Base-by-base conservation (phyloP, 2,888 invertebrate species). In the Caenorhabditis imperialis region DNA sequence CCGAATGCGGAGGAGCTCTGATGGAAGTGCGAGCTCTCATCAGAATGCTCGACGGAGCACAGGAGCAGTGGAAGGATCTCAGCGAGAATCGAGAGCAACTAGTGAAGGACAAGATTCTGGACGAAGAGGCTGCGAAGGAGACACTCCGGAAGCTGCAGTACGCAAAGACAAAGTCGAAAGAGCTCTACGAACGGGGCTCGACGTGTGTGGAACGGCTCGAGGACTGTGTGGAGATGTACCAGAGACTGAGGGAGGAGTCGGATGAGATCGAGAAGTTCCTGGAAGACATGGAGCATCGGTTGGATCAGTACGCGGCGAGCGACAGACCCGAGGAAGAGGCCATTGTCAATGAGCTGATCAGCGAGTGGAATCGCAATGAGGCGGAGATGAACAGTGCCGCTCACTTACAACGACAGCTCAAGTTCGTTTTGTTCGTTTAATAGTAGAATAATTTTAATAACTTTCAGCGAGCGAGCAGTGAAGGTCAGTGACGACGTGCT, bases 351-450 rank as follows among this genome's bases (percentile, higher is more conserved):
- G 61, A 71, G 23, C 57, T 82, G 44, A 58, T 82, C 1, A 61
- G 55, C 16, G 79, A 82, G 47, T 82, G 81, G 81, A 82, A 82
- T 55, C 63, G 82, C 4, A 76, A 78, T 50, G 82, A 81, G 70
- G 60, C 77, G 1, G 53, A 69, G 16, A 71, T 81, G 60, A 77
- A 75, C 22, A 67, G 65, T 33, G 62, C 77, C 33, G 76, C 75
- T 38, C 76, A 78, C 44, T 51, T 76, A 33, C 73, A 80, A 42
- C 57, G 80, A 23, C 62, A 74, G 44, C 57, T 80, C 25, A 76
- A 65, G 76, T 16, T 10, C n/a, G 6, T 42, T 42, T 16, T 16
- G 16, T 7, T 18, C n/a, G n/a, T n/a, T n/a, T n/a, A n/a, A n/a
- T n/a, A n/a, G n/a, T n/a, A n/a, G n/a, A n/a, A n/a, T n/a, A n/a